Evolutionary conservation across 2,113 vertebrate genomes (phyloP).

Genomic region (Grus americana): DNA sequence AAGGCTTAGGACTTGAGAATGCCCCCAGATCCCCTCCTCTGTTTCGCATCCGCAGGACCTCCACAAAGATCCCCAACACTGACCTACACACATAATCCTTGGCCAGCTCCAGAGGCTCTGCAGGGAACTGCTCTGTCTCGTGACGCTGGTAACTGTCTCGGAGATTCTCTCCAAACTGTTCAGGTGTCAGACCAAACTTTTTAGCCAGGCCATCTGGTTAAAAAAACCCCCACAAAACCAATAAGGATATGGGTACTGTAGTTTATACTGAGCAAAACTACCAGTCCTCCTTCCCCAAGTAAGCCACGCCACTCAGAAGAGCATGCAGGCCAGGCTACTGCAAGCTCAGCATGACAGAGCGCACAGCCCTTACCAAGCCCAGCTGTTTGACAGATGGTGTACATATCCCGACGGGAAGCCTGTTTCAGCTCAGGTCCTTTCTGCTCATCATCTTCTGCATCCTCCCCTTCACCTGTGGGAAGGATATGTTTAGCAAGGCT

Average conservation of each 20-base stretch:
- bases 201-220: conserved; percentile 92
- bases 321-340: not conserved
- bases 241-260: not conserved
- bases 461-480: conserved; percentile 80
- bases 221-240: accelerated
- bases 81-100: conserved; percentile 97
- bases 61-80: not conserved
- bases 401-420: conserved; percentile 97
- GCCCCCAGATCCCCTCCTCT: not conserved
- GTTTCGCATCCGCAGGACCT: not conserved
- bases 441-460: conserved; percentile 90
- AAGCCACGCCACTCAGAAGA: not conserved
- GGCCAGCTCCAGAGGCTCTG: conserved; percentile 93
- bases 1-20: not conserved
- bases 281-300: not conserved
- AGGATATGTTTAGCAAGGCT: not conserved
- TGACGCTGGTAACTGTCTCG: conserved; percentile 98
- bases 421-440: conserved; percentile 96
- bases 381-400: conserved; percentile 94
- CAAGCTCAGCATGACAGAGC: not conserved
- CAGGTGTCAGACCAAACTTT: conserved; percentile 97
- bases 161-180: conserved; percentile 98
- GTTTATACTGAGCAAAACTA: not conserved
- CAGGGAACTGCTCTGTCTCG: conserved; percentile 97
- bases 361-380: conserved; percentile 85